Evolutionary conservation across 1,140 invertebrate genomes (phyloP).

Genomic region (Holotrichia oblita): DNA sequence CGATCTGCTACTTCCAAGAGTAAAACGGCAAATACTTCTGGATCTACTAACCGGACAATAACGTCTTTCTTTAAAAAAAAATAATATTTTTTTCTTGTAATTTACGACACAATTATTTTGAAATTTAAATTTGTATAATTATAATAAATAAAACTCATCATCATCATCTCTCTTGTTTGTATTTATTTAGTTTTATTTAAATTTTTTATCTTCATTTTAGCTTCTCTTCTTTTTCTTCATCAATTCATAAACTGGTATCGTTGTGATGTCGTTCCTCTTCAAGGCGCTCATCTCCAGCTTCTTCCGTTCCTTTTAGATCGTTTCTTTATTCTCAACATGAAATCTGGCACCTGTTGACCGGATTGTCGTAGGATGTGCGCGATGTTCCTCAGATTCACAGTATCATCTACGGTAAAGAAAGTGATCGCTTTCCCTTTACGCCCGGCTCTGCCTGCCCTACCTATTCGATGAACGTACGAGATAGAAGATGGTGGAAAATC

Average conservation of each 20-base stretch:
- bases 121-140: too few relatives aligned
- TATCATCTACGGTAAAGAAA: conserved; percentile 93
- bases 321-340: conserved; percentile 85
- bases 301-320: conserved; percentile 72
- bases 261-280: conserved; percentile 54
- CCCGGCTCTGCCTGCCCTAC: conserved; percentile 93
- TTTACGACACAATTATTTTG: too few relatives aligned
- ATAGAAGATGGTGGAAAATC: conserved; percentile 94
- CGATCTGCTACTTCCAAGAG: conserved; percentile 70
- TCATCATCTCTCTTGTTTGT: too few relatives aligned
- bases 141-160: too few relatives aligned
- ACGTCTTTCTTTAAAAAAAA: conserved; percentile 75
- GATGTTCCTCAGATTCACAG: conserved; percentile 84
- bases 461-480: conserved; percentile 91
- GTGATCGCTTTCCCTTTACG: conserved; percentile 88
- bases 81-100: not conserved
- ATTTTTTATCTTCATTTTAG: not conserved
- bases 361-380: conserved; percentile 87
- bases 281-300: conserved; percentile 58
- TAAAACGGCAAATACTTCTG: conserved; percentile 77
- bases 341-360: conserved; percentile 89
- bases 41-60: conserved; percentile 77
- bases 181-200: not conserved
- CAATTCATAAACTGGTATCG: conserved; percentile 47
- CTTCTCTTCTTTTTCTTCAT: conserved; percentile 23